Evolutionary conservation across 1,140 invertebrate species (phyloP).

Genomic region (Helicoverpa armigera): DNA sequence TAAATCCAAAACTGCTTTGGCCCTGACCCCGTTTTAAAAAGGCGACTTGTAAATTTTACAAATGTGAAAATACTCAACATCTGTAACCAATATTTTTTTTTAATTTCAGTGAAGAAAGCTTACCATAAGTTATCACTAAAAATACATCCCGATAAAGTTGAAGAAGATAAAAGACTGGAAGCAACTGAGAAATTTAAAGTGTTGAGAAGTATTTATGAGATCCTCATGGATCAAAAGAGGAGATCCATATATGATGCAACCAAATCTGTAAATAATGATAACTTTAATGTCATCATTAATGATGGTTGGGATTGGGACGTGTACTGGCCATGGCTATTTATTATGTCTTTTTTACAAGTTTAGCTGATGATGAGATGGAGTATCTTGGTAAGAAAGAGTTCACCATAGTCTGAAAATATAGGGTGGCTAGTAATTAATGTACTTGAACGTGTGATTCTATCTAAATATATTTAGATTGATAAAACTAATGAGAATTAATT

Average conservation of each 20-base stretch:
- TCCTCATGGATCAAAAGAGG: conserved; percentile 94
- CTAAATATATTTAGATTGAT: too few species aligned
- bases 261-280: conserved; percentile 93
- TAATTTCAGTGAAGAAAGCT: conserved; percentile 93
- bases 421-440: too few species aligned
- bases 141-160: conserved; percentile 97
- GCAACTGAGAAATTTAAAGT: conserved; percentile 98
- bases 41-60: too few species aligned
- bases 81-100: not conserved
- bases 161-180: conserved; percentile 91
- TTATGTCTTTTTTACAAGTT: conserved; percentile 91
- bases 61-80: too few species aligned
- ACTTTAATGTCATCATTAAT: conserved; percentile 89
- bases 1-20: too few species aligned
- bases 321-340: conserved; percentile 90
- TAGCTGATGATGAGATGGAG: conserved; percentile 93
- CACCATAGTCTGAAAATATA: too few species aligned
- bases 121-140: conserved; percentile 96
- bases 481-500: too few species aligned
- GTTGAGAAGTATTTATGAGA: conserved; percentile 94
- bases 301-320: conserved; percentile 91
- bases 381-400: conserved; percentile 89
- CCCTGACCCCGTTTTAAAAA: too few species aligned
- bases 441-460: too few species aligned
- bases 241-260: conserved; percentile 96